phyloP scores from a whole-genome alignment of 1,140 invertebrate genomes.

The Pteromalus puparum region DNA sequence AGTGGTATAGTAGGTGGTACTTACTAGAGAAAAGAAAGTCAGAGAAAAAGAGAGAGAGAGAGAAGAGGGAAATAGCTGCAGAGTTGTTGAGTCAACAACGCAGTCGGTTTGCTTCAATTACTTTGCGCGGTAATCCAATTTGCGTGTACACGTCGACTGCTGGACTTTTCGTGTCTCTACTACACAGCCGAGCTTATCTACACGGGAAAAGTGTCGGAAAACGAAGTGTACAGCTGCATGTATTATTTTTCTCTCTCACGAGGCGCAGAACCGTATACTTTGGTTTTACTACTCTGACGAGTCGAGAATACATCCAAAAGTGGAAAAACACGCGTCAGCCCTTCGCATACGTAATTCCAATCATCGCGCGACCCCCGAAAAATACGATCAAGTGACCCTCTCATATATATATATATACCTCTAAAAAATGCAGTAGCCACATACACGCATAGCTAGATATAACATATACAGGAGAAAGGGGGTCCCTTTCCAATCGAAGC shows the following conservation, averaged over 20 bases:
- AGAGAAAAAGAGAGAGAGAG: neutral
- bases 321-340: no score
- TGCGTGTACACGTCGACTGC: neutral
- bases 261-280: no score
- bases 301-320: no score
- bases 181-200: neutral
- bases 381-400: no score
- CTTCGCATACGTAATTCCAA: no score
- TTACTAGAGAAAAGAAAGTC: neutral
- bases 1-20: neutral
- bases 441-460: neutral
- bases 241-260: no score
- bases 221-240: no score
- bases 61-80: neutral
- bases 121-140: neutral
- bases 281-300: no score
- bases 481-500: constrained; percentile 6
- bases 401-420: no score
- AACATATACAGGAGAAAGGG: neutral
- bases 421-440: neutral
- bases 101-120: neutral
- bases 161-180: neutral
- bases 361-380: no score
- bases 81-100: neutral
- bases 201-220: neutral